Conservation (phyloP, 2,888 invertebrate genomes). For the Orthosia cruda region DNA sequence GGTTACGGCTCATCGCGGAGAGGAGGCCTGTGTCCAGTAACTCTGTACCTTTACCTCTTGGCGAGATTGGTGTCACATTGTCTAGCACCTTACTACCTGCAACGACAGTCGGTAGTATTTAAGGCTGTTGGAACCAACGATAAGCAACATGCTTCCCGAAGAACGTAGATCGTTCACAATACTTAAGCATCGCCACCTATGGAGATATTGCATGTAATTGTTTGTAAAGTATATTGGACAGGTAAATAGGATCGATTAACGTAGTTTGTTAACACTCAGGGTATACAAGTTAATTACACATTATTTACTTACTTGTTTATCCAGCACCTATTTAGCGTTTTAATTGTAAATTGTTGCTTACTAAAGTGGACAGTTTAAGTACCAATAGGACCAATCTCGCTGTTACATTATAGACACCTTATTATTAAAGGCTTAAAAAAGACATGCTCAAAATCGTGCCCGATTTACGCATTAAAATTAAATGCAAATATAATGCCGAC, state of each 20-base stretch:
- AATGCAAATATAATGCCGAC: background rate
- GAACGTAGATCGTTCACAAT: too few relatives aligned
- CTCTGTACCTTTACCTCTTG: too few relatives aligned
- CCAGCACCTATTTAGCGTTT: slow-evolving; percentile 16
- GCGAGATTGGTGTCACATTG: too few relatives aligned
- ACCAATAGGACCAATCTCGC: too few relatives aligned
- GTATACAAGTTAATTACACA: slow-evolving; percentile 42
- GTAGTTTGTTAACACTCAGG: slow-evolving; percentile 26
- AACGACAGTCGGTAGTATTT: too few relatives aligned
- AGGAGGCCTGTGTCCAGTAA: too few relatives aligned
- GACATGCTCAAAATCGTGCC: background rate
- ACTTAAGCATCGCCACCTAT: background rate
- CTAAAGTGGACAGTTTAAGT: background rate
- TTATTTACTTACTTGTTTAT: slow-evolving; percentile 3
- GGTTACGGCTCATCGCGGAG: too few relatives aligned
- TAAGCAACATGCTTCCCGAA: background rate
- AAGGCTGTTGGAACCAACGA: background rate
- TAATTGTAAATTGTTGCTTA: slow-evolving; percentile 3
- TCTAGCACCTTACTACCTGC: too few relatives aligned
- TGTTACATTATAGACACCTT: background rate
- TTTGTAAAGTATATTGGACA: slow-evolving; percentile 17
- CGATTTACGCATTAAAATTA: too few relatives aligned
- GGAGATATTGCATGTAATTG: background rate
- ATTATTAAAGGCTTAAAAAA: background rate
- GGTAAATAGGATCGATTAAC: slow-evolving; percentile 33